A percentile compares a stretch with the other conserved stretches of the same genome.
Conservation (phyloP, 2,888 invertebrate genomes). For the Linyphia triangularis region DNA sequence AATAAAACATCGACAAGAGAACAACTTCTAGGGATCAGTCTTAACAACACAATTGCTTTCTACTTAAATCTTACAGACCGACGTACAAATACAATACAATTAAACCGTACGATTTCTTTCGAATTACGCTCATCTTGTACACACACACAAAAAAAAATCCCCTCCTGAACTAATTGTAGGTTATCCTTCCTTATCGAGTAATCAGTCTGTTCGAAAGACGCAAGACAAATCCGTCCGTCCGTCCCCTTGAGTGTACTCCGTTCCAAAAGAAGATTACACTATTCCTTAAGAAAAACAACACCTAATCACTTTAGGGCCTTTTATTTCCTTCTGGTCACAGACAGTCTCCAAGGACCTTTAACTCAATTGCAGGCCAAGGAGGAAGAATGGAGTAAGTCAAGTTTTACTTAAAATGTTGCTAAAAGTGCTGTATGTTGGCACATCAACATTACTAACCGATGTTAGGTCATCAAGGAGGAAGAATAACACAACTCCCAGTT, state of each 20-base stretch:
- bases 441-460: no score
- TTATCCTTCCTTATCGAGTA: neutral
- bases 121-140: neutral
- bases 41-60: no score
- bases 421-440: no score
- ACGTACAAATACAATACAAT: neutral
- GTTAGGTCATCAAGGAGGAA: no score
- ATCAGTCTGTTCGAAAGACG: neutral
- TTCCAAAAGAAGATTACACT: neutral
- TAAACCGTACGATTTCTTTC: neutral
- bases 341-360: neutral
- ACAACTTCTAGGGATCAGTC: no score
- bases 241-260: neutral
- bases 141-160: neutral
- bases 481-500: no score
- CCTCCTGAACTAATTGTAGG: neutral
- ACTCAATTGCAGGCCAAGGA: no score
- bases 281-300: neutral
- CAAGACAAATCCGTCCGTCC: neutral
- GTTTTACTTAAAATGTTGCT: no score
- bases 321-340: neutral
- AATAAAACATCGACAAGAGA: no score
- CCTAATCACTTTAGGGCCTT: conserved; percentile 39
- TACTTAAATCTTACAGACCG: no score
- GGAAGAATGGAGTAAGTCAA: no score